Evolutionary conservation across 2,888 invertebrate genomes (phyloP), one percentile per base, ranked within the genome.

Genomic region (Enoplolaimus lenunculus): DNA sequence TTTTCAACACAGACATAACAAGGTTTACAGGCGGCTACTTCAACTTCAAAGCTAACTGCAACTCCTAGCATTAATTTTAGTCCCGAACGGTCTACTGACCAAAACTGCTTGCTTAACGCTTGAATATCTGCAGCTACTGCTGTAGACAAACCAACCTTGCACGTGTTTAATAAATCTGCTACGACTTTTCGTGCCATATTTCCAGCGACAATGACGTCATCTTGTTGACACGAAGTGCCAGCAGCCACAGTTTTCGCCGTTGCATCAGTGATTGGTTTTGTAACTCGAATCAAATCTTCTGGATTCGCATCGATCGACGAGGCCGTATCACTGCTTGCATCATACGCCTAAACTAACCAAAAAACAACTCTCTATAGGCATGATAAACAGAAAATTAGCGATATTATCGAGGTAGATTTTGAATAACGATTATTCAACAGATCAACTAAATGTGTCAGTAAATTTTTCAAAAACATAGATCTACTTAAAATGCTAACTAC

Each of bases 231-330:
- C 75, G 91, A 90, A 78, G 90, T 89, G 35, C 93, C 95, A 34
- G 93, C 94, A 0, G 93, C 89, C 0, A 95, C 94, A 0, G 93
- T 92, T 78, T 90, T 90, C 0, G 93, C 91, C 0, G 95, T 95
- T 60, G 94, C 93, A 67, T 88, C 87, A 0, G 95, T 95, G 80
- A 98, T 91, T 74, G 90, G 90, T 76, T 93, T 92, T 1, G 95
- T 94, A 79, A 89, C 90, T 1, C 93, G 88, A 72, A 95, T 88
- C 73, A 98, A 84, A 79, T 97, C 94, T 81, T 98, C 97, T 0
- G 94, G 91, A 0, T 89, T 87, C 0, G 90, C 89, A 34, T 79
- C 79, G 73, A 77, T 77, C 71, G 77, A 77, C 82, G 85, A 85
- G 30, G 83, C 83, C 71, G 26, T 7, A 26, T 60, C 59, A 31